A percentile compares a stretch with the other conserved stretches of the same genome.
Conservation (phyloP, 2,888 invertebrate species). For the Folsomia candida region DNA sequence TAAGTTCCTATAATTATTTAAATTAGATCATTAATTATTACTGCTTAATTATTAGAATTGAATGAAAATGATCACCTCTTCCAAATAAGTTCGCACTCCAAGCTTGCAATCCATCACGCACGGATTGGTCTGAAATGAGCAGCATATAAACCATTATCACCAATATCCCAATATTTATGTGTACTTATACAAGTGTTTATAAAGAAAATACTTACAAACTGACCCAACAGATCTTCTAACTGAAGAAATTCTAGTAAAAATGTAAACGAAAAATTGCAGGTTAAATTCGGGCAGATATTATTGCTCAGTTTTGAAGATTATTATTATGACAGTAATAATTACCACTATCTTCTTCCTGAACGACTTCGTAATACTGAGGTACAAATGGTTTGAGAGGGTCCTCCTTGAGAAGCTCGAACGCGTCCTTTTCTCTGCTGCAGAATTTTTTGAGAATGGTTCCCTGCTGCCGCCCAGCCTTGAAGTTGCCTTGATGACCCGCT, state of each 20-base stretch:
- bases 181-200: too few relatives aligned
- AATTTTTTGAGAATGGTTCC: conserved; percentile 92
- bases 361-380: conserved; percentile 83
- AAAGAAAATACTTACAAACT: too few relatives aligned
- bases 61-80: conserved; percentile 68
- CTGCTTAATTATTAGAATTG: too few relatives aligned
- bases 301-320: background rate
- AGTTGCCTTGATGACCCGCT: conserved; percentile 58
- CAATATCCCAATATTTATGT: too few relatives aligned
- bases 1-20: conserved; percentile 74
- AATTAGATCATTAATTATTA: too few relatives aligned
- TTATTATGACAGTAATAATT: too few relatives aligned
- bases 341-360: conserved; percentile 53
- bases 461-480: conserved; percentile 59
- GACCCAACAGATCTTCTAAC: conserved; percentile 85
- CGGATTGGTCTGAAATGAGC: too few relatives aligned
- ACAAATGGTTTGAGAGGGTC: conserved; percentile 85
- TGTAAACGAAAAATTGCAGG: background rate
- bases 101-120: conserved; percentile 98
- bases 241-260: conserved; percentile 67
- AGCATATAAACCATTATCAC: too few relatives aligned
- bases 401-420: conserved; percentile 83
- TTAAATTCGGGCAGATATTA: too few relatives aligned
- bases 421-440: conserved; percentile 82
- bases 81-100: conserved; percentile 89